A percentile compares a stretch with the other conserved stretches of the same genome.
Conservation (phyloP, 2,797 vertebrate species). For the Macropus fuliginosus region DNA sequence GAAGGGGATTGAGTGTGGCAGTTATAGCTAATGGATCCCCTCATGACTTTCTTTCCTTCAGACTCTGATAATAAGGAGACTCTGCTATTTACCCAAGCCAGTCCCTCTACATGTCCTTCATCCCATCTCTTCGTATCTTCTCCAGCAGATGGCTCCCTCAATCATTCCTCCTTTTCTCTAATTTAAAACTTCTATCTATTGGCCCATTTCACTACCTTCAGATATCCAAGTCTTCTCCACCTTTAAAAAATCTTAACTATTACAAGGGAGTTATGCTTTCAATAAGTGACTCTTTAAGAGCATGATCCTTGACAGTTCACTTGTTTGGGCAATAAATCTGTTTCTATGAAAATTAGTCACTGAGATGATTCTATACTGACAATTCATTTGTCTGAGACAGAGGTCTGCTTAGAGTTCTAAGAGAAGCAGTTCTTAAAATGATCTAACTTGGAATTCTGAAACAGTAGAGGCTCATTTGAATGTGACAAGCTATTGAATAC, state of each 20-base stretch:
- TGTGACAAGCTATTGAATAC: not conserved
- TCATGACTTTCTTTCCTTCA: not conserved
- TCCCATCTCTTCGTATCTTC: not conserved
- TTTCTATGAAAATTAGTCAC: not conserved
- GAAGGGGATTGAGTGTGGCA: not conserved
- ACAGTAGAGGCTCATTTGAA: not conserved
- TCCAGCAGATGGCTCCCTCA: not conserved
- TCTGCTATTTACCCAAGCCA: not conserved
- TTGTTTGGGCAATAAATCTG: not conserved
- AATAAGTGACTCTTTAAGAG: not conserved
- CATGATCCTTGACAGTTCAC: not conserved
- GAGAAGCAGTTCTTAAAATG: not conserved
- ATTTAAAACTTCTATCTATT: not conserved
- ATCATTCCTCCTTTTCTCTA: not conserved
- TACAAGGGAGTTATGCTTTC: not conserved
- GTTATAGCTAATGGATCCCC: not conserved
- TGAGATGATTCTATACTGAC: not conserved
- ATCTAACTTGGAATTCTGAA: not conserved
- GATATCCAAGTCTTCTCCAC: not conserved
- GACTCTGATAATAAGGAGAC: not conserved
- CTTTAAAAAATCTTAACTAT: not conserved
- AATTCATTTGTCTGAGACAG: not conserved
- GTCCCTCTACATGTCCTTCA: not conserved
- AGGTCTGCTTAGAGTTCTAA: not conserved
- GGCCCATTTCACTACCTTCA: not conserved